Percentiles rank a stretch among this genome's conserved stretches.
Evolutionary conservation across 2,113 vertebrate species (phyloP).

Genomic region (Falcunculus frontatus): DNA sequence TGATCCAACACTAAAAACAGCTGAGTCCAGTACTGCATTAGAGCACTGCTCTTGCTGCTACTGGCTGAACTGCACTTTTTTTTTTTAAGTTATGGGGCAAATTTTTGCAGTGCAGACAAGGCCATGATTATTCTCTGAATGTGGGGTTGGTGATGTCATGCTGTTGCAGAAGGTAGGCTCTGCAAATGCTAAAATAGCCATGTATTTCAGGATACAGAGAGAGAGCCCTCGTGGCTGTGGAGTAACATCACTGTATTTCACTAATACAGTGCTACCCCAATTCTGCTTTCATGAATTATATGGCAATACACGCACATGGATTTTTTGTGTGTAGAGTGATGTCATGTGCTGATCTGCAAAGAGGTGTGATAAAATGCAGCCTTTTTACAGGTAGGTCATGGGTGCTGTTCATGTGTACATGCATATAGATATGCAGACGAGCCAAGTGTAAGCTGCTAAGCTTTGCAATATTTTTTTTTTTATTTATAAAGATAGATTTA

Average conservation of each 20-base stretch:
- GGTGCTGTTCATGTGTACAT: not conserved
- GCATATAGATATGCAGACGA: not conserved
- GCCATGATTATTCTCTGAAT: not conserved
- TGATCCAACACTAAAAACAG: not conserved
- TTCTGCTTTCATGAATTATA: not conserved
- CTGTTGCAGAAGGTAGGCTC: not conserved
- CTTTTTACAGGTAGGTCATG: not conserved
- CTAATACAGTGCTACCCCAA: not conserved
- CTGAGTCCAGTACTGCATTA: not conserved
- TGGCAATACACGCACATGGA: accelerated
- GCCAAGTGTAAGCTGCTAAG: not conserved
- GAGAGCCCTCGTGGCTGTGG: not conserved
- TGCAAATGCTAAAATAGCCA: not conserved
- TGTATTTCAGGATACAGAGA: not conserved
- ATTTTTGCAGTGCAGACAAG: not conserved
- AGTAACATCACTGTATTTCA: not conserved
- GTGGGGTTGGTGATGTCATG: not conserved
- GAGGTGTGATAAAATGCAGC: not conserved
- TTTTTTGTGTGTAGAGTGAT: not conserved
- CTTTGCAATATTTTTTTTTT: not conserved
- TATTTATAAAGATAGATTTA: not conserved
- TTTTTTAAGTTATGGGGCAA: not conserved
- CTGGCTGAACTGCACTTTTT: not conserved
- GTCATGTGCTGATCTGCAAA: not conserved
- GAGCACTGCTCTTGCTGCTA: not conserved